Base-by-base conservation (phyloP, 2,797 vertebrate genomes). In the Sebastiscus tertius region DNA sequence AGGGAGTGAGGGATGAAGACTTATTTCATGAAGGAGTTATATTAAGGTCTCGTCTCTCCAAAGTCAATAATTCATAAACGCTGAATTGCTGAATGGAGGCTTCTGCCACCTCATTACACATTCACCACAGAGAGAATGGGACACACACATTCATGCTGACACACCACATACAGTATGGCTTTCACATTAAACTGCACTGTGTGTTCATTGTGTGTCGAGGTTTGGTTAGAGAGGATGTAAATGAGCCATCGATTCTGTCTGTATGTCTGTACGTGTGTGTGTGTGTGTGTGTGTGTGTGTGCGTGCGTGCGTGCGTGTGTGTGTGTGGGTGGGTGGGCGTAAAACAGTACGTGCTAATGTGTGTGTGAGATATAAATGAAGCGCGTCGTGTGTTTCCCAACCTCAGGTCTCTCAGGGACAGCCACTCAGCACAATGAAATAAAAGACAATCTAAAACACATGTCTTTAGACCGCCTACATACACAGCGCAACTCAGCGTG, bases 21-120 rank as follows among this genome's bases (percentile, higher is more conserved):
- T 87, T 88, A 77, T 90, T 92, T 90, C 79, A 91, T 86, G 77
- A 89, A 85, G 82, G 81, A 94, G 91, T 95, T 94, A 94, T 93
- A 95, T 95, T 93, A 92, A 93, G 92, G 83, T 81, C 89, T 82
- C 68, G 71, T 93, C 92, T 91, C 85, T 90, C 88, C 83, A 74
- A 90, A 88, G 89, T 95, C 86, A 95, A 96, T 95, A 93, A 95
- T 95, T 95, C 85, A 95, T 94, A 90, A 91, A 88, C 55, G 85
- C 88, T 85, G 89, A 93, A 87, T 90, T 91, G 93, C 93, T 93
- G 92, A 94, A 94, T 90, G 87, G 89, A 81, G 87, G 84, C 84
- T 93, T 89, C 90, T 93, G 89, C 87, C 89, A 92, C 92, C 89
- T 93, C 93, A 93, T 95, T 93, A 93, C 90, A 93, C 90, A 92